phyloP scores from a whole-genome alignment of 2,888 invertebrate species.

The Hemistola chrysoprasaria region DNA sequence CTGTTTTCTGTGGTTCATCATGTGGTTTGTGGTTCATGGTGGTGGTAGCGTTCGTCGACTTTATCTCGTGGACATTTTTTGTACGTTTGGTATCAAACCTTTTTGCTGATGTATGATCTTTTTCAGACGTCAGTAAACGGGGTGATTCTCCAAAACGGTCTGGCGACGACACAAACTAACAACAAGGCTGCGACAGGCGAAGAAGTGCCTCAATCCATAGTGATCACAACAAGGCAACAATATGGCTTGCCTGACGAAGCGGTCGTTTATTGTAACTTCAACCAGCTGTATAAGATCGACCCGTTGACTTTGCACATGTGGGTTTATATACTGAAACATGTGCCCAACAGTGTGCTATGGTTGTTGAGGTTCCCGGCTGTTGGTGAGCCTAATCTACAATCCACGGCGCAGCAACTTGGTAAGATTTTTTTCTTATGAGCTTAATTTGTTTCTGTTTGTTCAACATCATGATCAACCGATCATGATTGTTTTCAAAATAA shows the following conservation, averaged over 20 bases:
- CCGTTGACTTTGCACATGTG: slow-evolving; percentile 98
- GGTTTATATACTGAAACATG: slow-evolving; percentile 96
- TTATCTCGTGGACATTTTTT: no score
- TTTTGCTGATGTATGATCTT: slow-evolving; percentile 4
- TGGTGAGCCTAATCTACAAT: slow-evolving; percentile 91
- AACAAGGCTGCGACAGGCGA: slow-evolving; percentile 99
- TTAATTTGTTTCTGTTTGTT: no score
- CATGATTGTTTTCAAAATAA: no score
- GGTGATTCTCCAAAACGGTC: slow-evolving; percentile 97
- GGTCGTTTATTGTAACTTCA: slow-evolving; percentile 99
- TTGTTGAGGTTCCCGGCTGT: slow-evolving; percentile 96
- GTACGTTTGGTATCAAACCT: no score
- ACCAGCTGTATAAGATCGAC: slow-evolving; percentile 99
- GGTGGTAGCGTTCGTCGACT: no score
- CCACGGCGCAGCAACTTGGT: slow-evolving; percentile 92
- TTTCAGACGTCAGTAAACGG: slow-evolving; percentile 95
- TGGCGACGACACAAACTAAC: slow-evolving; percentile 98
- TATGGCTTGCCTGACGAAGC: slow-evolving; percentile 98
- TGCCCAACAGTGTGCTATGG: slow-evolving; percentile 98
- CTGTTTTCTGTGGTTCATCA: no score
- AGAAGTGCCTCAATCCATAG: slow-evolving; percentile 97
- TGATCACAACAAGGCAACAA: slow-evolving; percentile 97
- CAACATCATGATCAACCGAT: no score
- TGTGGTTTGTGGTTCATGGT: no score
- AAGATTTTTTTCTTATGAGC: no score